Evolutionary conservation across 2,888 invertebrate genomes (phyloP).

Genomic region (Ichneumon xanthorius): DNA sequence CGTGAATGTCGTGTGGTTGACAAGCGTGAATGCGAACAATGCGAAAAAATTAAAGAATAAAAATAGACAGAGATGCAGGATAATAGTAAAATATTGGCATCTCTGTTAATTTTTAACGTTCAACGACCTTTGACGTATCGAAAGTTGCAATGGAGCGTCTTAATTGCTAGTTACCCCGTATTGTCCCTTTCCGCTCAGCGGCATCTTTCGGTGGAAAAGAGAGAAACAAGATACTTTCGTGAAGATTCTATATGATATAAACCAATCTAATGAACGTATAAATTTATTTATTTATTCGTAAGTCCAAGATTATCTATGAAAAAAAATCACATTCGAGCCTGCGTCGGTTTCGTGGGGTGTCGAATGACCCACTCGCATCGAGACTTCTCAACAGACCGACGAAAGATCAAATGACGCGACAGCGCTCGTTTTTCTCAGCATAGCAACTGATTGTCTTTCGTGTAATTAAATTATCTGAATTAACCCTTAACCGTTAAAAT

Average conservation of each 20-base stretch:
- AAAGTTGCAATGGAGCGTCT: constrained; percentile 67
- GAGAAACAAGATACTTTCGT: constrained; percentile 68
- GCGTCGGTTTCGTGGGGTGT: not conserved
- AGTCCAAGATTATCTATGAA: no score
- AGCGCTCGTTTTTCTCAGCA: not conserved
- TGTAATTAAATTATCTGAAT: constrained; percentile 11
- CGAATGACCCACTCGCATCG: no score
- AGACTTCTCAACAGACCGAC: not conserved
- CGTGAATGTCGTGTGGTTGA: constrained; percentile 27
- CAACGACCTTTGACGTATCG: constrained; percentile 58
- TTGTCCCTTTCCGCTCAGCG: constrained; percentile 73
- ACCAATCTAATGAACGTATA: not conserved
- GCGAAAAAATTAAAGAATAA: constrained; percentile 50
- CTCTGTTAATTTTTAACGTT: constrained; percentile 37
- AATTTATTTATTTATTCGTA: constrained; percentile 2
- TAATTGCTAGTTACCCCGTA: constrained; percentile 79
- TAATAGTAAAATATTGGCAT: constrained; percentile 11
- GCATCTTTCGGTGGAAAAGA: constrained; percentile 72
- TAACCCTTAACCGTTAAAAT: not conserved
- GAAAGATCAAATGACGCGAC: not conserved
- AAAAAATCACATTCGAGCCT: not conserved
- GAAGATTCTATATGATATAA: constrained; percentile 20
- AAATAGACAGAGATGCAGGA: constrained; percentile 6
- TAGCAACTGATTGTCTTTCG: not conserved
- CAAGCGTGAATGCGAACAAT: constrained; percentile 50